Evolutionary conservation across 2,797 vertebrate genomes (phyloP).

Genomic region (Hyperoplus immaculatus): DNA sequence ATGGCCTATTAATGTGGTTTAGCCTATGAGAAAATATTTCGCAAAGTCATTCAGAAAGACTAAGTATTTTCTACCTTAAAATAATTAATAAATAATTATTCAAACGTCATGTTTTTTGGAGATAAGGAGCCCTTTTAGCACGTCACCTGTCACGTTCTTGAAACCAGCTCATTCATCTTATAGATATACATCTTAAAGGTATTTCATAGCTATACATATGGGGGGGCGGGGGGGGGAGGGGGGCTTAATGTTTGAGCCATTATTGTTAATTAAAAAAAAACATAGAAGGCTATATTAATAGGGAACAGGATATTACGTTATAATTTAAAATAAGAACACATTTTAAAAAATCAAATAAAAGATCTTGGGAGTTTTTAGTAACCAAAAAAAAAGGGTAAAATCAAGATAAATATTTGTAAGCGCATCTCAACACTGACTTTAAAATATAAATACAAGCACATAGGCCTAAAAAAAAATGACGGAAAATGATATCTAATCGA

Average conservation of each 20-base stretch:
- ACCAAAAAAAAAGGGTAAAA: not conserved
- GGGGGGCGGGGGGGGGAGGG: no score
- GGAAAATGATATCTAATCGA: not conserved
- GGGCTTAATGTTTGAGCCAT: no score
- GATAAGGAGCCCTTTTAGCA: no score
- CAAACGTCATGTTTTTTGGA: not conserved
- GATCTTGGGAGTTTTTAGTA: not conserved
- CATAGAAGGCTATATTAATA: no score
- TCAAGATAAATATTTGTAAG: not conserved
- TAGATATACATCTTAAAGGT: not conserved
- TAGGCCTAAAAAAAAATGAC: not conserved
- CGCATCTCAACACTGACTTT: not conserved
- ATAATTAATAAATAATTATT: not conserved
- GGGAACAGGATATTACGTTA: not conserved
- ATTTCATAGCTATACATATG: not conserved
- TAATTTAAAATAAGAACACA: no score
- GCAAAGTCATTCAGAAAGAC: not conserved
- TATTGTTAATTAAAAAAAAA: no score
- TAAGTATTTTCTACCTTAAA: no score
- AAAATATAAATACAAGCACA: not conserved
- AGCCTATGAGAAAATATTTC: not conserved
- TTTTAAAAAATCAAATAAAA: not conserved
- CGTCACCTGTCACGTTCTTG: not conserved
- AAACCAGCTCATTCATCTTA: not conserved
- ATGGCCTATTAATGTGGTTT: no score